These are phyloP conservation scores for Dendrolimus kikuchii DNA, from an alignment of 1,140 invertebrate species.

Conservation along the genomic window DNA sequence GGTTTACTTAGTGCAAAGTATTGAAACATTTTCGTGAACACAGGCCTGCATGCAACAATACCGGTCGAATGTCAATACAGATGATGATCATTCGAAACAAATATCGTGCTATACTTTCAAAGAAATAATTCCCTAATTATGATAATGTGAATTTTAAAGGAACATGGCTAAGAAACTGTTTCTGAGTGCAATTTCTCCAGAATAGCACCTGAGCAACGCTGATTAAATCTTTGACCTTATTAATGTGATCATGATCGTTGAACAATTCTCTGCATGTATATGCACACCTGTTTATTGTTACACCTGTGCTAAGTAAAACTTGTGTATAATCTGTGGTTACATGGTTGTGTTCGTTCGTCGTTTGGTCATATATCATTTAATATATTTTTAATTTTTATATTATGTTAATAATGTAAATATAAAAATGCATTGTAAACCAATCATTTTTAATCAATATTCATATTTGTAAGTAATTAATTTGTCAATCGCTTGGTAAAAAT, in stretches of 20 bases:
- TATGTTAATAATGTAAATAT: slow-evolving; percentile 17
- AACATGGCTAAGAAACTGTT: no score
- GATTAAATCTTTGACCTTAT: no score
- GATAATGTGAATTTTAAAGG: slow-evolving; percentile 2
- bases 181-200: no score
- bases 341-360: slow-evolving; percentile 11
- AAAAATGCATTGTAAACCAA: slow-evolving; percentile 17
- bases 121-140: neutral
- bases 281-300: no score
- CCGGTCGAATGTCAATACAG: no score
- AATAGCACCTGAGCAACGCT: no score
- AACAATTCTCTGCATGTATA: neutral
- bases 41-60: no score
- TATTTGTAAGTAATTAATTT: slow-evolving; percentile 11
- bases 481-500: neutral
- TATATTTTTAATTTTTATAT: slow-evolving; percentile 3
- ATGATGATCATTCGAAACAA: no score
- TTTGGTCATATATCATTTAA: neutral
- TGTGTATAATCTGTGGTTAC: neutral
- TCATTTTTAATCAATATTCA: slow-evolving; percentile 17
- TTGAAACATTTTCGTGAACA: no score
- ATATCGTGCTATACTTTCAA: no score
- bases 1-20: no score
- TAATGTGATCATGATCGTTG: no score
- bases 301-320: neutral